phyloP scores from a whole-genome alignment of 2,888 invertebrate species.

The Cremastinae sp. region DNA sequence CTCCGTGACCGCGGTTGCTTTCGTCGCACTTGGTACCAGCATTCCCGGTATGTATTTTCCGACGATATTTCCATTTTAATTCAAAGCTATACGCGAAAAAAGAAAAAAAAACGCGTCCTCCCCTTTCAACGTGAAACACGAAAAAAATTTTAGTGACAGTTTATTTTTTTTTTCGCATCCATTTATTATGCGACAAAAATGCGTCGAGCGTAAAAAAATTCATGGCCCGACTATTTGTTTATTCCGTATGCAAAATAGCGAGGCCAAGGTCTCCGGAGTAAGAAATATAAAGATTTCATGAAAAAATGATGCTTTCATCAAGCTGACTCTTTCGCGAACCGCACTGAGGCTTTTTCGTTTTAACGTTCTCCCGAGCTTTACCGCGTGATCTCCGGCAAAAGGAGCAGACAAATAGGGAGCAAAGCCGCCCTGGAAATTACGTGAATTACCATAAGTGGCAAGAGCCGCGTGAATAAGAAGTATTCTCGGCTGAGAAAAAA shows the following conservation, averaged over 20 bases:
- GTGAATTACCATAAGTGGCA: constrained; percentile 28
- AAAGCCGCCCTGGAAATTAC: constrained; percentile 15
- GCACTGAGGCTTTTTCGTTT: constrained; percentile 1
- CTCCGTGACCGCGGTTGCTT: constrained; percentile 97
- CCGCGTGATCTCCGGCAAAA: constrained; percentile 5
- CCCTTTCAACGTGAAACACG: no score
- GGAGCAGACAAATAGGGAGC: not conserved
- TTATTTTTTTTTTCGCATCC: no score
- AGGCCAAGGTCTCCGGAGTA: not conserved
- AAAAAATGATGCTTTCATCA: constrained; percentile 16
- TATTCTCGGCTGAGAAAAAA: constrained; percentile 5
- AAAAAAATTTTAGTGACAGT: no score
- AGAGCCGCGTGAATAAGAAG: constrained; percentile 12
- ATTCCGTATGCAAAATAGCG: not conserved
- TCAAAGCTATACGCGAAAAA: no score
- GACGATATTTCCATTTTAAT: not conserved
- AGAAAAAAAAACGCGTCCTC: no score
- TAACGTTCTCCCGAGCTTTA: constrained; percentile 24
- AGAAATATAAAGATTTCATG: constrained; percentile 17
- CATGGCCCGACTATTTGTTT: not conserved
- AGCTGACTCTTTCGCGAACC: not conserved
- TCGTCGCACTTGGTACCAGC: constrained; percentile 99
- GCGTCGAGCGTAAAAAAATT: not conserved
- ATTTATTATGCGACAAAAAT: no score
- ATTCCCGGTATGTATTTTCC: constrained; percentile 90